A percentile compares a stretch with the other conserved stretches of the same genome.
phyloP scores from a whole-genome alignment of 2,888 invertebrate species.

The Acanthosoma haemorrhoidale region DNA sequence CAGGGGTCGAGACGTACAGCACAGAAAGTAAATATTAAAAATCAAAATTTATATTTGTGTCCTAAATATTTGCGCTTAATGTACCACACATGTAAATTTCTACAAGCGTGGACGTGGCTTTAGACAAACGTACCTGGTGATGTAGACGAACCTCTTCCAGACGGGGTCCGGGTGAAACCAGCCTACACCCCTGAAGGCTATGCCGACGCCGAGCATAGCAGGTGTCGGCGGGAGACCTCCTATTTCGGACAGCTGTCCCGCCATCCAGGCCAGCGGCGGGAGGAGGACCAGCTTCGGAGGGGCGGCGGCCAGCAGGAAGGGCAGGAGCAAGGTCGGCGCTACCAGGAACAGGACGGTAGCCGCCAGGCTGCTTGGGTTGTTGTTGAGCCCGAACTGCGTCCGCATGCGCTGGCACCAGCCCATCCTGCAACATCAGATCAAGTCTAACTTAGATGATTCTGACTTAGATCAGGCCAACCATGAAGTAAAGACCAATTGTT shows the following conservation, averaged over 20 bases:
- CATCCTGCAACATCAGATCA: conserved; percentile 17
- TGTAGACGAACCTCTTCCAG: conserved; percentile 47
- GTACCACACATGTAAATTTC: no score
- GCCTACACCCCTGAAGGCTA: conserved; percentile 51
- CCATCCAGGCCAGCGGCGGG: conserved; percentile 36
- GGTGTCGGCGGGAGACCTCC: conserved; percentile 52
- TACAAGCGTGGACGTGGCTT: no score
- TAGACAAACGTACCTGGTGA: conserved; percentile 51
- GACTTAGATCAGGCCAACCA: no score
- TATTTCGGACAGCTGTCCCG: conserved; percentile 37
- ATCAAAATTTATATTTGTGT: no score
- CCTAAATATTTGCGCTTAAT: no score
- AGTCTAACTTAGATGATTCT: no score
- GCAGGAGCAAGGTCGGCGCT: background rate
- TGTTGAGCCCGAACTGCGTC: background rate
- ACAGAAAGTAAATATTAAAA: no score
- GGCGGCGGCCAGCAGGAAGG: background rate
- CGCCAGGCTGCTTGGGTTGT: background rate
- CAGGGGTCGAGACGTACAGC: no score
- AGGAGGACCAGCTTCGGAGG: conserved; percentile 33
- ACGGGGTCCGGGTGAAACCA: conserved; percentile 45
- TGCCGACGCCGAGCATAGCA: conserved; percentile 58
- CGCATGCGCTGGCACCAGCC: conserved; percentile 22
- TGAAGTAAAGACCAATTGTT: no score
- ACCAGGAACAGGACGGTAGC: background rate